Evolutionary conservation across 2,888 invertebrate genomes (phyloP), one percentile per base, ranked within the genome.

Genomic region (Malacosoma neustria): DNA sequence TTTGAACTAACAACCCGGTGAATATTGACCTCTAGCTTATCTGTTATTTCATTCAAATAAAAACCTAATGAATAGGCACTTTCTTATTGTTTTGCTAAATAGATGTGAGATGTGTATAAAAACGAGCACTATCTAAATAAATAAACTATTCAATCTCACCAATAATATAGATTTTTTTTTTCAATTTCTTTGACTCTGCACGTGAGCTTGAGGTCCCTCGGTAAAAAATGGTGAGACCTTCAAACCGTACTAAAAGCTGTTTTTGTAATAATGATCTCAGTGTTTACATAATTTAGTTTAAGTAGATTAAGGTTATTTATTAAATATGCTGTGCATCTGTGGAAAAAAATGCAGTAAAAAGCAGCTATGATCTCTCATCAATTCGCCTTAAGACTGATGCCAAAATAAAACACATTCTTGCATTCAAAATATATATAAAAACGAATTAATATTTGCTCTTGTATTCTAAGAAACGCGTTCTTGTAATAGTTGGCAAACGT

Each of bases 251-350:
- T 55, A 65, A 63, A 72, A 71, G 35, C 14, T 36, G 43, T 54
- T 48, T 67, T 60, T 72, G 72, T 70, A 22, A 68, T 65, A 75
- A 68, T 84, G 84, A 85, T 85, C 84, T 85, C 84, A 84, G 75
- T 75, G 79, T 80, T 79, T 76, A 79, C 73, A 64, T 76, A 61
- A 67, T 69, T 5, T 61, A 59, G 57, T 54, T 57, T 63, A 69
- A 61, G 58, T 73, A 72, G 67, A 65, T 67, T 66, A 67, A 68
- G 55, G 61, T 68, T 77, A 82, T 79, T 80, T 77, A 76, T 73
- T 67, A 52, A 59, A 62, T 53, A 54, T 46, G 22, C 22, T 22
- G 22, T 22, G 48, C 49, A 43, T 43, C 43, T 54, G 46, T 51
- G 54, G 41, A 51, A 43, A 50, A 46, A 22, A 22, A 7, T 7